These are phyloP conservation scores for Rosalia funebris DNA, from an alignment of 2,888 invertebrate genomes.

Conservation along the genomic window DNA sequence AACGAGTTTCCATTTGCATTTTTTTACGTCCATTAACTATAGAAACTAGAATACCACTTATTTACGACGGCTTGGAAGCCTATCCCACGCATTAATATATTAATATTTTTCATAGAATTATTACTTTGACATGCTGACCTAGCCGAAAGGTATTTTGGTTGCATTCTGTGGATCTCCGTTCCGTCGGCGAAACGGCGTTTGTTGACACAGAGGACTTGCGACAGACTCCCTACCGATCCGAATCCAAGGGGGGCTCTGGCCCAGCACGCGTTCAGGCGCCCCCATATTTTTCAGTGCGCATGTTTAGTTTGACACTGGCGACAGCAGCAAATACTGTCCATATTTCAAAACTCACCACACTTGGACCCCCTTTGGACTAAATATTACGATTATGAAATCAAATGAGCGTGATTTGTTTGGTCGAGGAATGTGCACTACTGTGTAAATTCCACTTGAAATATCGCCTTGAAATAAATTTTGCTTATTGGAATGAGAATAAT, in stretches of 20 bases:
- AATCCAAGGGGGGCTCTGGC: slow-evolving; percentile 38
- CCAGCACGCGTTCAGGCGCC: slow-evolving; percentile 50
- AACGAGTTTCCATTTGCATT: too few species aligned
- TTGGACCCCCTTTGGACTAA: slow-evolving; percentile 11
- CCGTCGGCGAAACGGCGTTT: slow-evolving; percentile 14
- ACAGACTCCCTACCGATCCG: slow-evolving; percentile 37
- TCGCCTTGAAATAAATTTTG: too few species aligned
- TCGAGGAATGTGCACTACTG: too few species aligned
- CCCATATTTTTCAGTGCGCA: slow-evolving; percentile 47
- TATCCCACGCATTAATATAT: slow-evolving; percentile 28
- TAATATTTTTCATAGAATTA: slow-evolving; percentile 28
- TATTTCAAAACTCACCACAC: slow-evolving; percentile 29
- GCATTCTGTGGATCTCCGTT: slow-evolving; percentile 5
- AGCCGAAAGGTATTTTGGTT: slow-evolving; percentile 16
- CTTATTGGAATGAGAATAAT: too few species aligned
- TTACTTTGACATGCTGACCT: slow-evolving; percentile 18
- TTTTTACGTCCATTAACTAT: too few species aligned
- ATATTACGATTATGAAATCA: slow-evolving; percentile 18
- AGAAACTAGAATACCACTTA: too few species aligned
- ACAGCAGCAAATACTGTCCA: slow-evolving; percentile 29
- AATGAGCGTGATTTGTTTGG: neutral
- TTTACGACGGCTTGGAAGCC: neutral
- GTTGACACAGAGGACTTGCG: slow-evolving; percentile 43
- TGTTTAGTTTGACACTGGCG: slow-evolving; percentile 41
- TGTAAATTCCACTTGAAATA: too few species aligned